A percentile compares a stretch with the other conserved stretches of the same genome.
Conservation (phyloP, 2,888 invertebrate genomes). For the Stomorhina lunata region DNA sequence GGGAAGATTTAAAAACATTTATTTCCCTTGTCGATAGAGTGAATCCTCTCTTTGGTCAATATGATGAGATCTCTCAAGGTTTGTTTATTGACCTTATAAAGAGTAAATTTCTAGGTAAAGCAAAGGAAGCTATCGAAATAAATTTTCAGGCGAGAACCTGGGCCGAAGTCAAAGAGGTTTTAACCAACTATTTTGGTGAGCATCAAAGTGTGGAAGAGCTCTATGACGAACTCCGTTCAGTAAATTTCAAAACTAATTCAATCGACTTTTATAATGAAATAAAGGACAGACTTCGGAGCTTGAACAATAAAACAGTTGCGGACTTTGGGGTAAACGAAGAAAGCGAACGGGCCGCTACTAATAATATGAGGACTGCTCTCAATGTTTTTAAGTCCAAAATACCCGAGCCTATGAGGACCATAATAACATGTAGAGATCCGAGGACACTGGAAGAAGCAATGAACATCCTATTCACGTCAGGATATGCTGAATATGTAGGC, state of each 20-base stretch:
- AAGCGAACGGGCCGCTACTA: background rate
- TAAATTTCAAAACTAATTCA: too few species aligned
- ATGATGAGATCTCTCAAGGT: background rate
- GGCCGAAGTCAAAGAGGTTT: constrained; percentile 1
- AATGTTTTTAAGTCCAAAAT: constrained; percentile 61
- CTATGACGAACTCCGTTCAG: background rate
- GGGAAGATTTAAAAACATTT: too few species aligned
- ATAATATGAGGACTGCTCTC: constrained; percentile 58
- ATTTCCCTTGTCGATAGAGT: too few species aligned
- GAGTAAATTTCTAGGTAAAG: background rate
- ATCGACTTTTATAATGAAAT: too few species aligned
- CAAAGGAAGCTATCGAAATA: background rate
- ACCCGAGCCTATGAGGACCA: constrained; percentile 56
- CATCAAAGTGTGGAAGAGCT: background rate
- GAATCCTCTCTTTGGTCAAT: too few species aligned
- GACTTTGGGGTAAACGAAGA: background rate
- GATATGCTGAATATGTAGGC: constrained; percentile 1
- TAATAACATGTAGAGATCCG: constrained; percentile 32
- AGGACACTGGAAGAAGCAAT: constrained; percentile 57
- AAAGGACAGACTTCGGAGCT: too few species aligned
- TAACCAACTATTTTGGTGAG: constrained; percentile 3
- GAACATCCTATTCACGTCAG: constrained; percentile 59
- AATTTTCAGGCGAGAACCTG: constrained; percentile 11
- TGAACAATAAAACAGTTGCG: background rate
- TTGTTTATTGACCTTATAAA: constrained; percentile 1